These are phyloP conservation scores for Empidonax traillii DNA, from an alignment of 2,113 vertebrate genomes.

Conservation along the genomic window DNA sequence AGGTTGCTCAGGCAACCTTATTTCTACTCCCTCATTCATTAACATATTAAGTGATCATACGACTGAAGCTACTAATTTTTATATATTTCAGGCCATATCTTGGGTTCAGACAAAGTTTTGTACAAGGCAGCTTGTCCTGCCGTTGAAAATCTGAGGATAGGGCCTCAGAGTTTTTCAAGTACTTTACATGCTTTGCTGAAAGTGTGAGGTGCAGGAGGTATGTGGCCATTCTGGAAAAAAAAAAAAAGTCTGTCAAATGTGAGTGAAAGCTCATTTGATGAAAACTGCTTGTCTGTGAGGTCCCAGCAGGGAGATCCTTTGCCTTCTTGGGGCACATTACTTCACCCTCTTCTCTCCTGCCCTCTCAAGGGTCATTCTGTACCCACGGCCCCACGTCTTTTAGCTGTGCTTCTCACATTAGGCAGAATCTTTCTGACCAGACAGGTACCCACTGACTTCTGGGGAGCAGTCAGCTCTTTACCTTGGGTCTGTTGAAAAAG, in stretches of 20 bases:
- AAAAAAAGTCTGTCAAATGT: background rate
- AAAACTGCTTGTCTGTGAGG: background rate
- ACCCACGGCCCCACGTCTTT: background rate
- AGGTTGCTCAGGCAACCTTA: conserved; percentile 57
- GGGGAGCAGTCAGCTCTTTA: background rate
- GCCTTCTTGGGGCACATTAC: background rate
- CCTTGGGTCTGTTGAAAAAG: background rate
- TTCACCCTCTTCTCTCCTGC: background rate
- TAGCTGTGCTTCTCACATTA: background rate
- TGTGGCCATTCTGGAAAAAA: background rate
- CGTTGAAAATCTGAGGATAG: background rate
- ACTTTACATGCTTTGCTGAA: background rate
- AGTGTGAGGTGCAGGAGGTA: background rate
- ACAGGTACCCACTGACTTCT: accelerated
- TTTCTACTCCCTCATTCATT: conserved; percentile 6
- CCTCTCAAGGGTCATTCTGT: accelerated
- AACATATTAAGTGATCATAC: background rate
- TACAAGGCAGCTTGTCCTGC: background rate
- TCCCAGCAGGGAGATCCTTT: background rate
- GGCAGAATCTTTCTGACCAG: background rate
- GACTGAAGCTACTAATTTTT: background rate
- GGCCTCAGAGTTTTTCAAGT: background rate
- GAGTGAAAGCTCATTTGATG: background rate
- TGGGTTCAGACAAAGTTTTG: background rate
- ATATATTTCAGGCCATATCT: background rate